Evolutionary conservation across 2,888 invertebrate genomes (phyloP).

Genomic region (Drosophila atroscutellata): DNA sequence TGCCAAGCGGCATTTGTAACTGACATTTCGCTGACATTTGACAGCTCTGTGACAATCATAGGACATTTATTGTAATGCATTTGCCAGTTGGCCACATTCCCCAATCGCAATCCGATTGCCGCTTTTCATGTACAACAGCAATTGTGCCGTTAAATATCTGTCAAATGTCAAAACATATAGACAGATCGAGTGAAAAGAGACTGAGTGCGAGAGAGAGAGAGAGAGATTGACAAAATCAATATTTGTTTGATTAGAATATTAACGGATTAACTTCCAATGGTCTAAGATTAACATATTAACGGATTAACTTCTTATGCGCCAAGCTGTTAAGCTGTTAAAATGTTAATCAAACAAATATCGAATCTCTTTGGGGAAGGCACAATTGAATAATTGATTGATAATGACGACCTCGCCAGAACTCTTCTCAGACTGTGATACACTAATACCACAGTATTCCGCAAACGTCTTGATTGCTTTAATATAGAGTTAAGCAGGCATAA

Average conservation of each 20-base stretch:
- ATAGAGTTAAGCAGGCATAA: not conserved
- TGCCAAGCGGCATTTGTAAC: conserved; percentile 55
- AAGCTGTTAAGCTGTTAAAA: not conserved
- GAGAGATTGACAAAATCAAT: not conserved
- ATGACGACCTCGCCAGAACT: not conserved
- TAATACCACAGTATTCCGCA: not conserved
- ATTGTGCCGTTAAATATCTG: conserved; percentile 5
- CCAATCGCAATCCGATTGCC: not conserved
- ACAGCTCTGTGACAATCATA: conserved; percentile 67
- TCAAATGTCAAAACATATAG: conserved; percentile 31
- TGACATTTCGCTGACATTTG: conserved; percentile 74
- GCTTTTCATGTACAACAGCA: conserved; percentile 8
- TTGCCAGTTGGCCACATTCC: conserved; percentile 42
- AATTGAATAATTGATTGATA: not conserved
- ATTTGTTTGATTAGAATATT: not conserved
- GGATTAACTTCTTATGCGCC: too few species aligned
- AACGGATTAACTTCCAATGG: not conserved
- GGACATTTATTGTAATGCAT: conserved; percentile 73
- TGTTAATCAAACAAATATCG: not conserved
- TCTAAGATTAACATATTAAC: not conserved
- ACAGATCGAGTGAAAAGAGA: not conserved
- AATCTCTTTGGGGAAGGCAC: not conserved
- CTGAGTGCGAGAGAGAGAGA: not conserved
- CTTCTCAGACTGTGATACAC: not conserved
- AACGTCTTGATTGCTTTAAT: not conserved